phyloP scores from a whole-genome alignment of 2,113 vertebrate genomes.

The Ia io region DNA sequence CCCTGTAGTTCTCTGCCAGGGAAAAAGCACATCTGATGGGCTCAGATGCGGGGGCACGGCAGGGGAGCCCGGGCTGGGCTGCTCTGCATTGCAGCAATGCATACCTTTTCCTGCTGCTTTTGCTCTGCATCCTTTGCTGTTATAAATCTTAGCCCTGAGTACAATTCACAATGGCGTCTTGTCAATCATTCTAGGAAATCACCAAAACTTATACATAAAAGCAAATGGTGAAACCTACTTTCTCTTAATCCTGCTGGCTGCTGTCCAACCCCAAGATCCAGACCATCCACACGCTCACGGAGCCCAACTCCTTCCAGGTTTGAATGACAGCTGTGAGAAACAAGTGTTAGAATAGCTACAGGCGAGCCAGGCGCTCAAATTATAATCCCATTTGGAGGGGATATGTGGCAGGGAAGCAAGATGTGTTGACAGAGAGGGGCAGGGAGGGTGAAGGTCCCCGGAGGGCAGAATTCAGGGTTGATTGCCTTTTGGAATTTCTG shows the following conservation, averaged over 20 bases:
- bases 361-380: neutral
- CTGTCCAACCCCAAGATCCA: neutral
- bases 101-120: rapidly evolving
- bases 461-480: neutral
- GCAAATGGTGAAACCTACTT: neutral
- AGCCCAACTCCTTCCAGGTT: neutral
- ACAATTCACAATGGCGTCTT: neutral
- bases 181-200: neutral
- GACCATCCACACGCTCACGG: rapidly evolving
- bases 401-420: rapidly evolving
- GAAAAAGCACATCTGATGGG: neutral
- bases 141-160: neutral
- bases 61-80: rapidly evolving
- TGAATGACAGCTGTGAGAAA: neutral
- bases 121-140: neutral
- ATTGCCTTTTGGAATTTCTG: neutral
- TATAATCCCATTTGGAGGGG: neutral
- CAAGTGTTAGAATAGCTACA: too few relatives aligned
- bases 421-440: rapidly evolving
- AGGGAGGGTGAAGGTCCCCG: too few relatives aligned
- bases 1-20: neutral
- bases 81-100: rapidly evolving
- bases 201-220: neutral
- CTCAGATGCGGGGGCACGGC: neutral
- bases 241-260: neutral